Conservation (phyloP, 2,113 vertebrate genomes). For the Zosterops pallidus region DNA sequence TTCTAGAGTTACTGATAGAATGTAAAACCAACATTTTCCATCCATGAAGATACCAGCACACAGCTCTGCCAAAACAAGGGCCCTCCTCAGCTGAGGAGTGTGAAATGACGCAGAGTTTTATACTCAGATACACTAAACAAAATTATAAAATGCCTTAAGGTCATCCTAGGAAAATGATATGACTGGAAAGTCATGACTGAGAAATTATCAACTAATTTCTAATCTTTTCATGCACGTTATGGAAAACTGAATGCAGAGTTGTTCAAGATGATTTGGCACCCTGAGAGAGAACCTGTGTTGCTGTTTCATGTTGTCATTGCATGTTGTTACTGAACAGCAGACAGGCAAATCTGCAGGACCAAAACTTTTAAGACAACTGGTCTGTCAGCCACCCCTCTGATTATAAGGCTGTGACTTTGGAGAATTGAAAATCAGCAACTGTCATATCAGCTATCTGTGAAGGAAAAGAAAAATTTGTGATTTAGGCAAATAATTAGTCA, state of each 20-base stretch:
- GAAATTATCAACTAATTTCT: constrained; percentile 3
- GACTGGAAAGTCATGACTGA: constrained; percentile 1
- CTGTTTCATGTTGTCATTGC: neutral
- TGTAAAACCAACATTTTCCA: constrained; percentile 58
- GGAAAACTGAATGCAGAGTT: neutral
- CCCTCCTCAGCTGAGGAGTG: constrained; percentile 57
- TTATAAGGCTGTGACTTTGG: neutral
- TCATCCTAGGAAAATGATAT: constrained; percentile 49
- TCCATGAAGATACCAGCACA: constrained; percentile 63
- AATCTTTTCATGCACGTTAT: neutral
- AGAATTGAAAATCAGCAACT: neutral
- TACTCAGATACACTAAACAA: constrained; percentile 46
- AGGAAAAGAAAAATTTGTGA: neutral
- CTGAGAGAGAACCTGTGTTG: neutral
- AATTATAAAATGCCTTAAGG: constrained; percentile 42
- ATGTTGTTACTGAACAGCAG: neutral
- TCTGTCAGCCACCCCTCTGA: neutral
- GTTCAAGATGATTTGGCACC: neutral
- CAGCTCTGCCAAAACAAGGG: constrained; percentile 45
- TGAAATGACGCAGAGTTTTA: constrained; percentile 34
- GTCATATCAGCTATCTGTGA: neutral
- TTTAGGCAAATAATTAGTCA: neutral
- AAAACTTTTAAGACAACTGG: neutral
- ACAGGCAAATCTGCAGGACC: neutral
- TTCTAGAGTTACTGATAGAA: constrained; percentile 51